Conservation (phyloP, 2,797 vertebrate genomes). For the Sebastes diaconus region DNA sequence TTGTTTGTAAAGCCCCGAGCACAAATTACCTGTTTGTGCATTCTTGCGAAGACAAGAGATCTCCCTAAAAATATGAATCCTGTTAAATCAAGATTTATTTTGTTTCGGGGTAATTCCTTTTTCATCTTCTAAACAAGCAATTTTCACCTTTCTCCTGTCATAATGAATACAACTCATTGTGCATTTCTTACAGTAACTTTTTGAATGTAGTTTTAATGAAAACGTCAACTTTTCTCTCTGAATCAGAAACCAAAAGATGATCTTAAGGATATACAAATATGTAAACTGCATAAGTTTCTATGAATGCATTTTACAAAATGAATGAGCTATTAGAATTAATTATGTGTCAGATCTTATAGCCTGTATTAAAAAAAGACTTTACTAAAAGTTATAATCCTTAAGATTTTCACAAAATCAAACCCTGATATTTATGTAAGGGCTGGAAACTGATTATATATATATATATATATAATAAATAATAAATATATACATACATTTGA, state of each 20-base stretch:
- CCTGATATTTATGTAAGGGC: too few species aligned
- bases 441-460: too few species aligned
- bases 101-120: conserved; percentile 8
- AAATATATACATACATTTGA: too few species aligned
- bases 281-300: neutral
- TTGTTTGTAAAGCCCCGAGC: conserved; percentile 27
- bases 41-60: conserved; percentile 23
- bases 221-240: neutral
- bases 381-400: too few species aligned
- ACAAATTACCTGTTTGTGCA: conserved; percentile 43
- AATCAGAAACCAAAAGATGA: neutral
- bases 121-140: conserved; percentile 21
- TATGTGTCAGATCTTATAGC: too few species aligned
- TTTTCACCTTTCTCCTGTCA: conserved; percentile 16
- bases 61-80: conserved; percentile 37
- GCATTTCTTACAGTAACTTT: neutral
- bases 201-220: neutral
- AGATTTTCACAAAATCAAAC: too few species aligned
- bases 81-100: neutral
- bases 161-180: neutral
- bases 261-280: neutral
- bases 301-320: too few species aligned
- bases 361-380: too few species aligned
- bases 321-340: too few species aligned
- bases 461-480: too few species aligned